Evolutionary conservation across 2,113 vertebrate genomes (phyloP).

Genomic region (Alosa alosa): DNA sequence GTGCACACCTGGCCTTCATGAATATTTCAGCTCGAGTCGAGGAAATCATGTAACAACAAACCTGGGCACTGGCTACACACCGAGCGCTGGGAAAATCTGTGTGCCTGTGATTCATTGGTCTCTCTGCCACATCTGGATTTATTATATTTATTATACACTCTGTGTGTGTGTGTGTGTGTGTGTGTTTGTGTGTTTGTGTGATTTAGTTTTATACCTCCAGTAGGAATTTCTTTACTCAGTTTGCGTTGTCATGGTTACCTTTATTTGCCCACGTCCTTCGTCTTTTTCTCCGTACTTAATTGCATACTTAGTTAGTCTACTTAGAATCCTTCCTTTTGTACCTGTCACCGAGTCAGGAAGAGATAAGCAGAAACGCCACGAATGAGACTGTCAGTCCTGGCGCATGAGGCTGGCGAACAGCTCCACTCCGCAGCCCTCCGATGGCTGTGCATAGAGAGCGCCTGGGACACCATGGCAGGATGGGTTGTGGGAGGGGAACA

Average conservation of each 20-base stretch:
- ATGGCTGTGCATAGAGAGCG: not conserved
- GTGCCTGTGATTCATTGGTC: not conserved
- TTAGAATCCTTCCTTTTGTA: not conserved
- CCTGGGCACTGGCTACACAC: not conserved
- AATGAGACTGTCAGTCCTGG: not conserved
- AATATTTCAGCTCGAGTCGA: constrained; percentile 8
- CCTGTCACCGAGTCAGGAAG: not conserved
- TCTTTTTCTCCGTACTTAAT: not conserved
- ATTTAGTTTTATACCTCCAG: not conserved
- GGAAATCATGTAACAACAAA: constrained; percentile 18
- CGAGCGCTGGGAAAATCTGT: not conserved
- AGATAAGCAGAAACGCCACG: not conserved
- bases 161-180: not conserved
- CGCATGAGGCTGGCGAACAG: not conserved
- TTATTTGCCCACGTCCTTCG: not conserved
- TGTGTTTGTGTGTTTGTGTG: not conserved
- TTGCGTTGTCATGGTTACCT: not conserved
- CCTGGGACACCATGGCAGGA: not conserved
- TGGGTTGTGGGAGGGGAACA: constrained; percentile 44
- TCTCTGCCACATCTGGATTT: not conserved
- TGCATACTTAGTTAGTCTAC: not conserved
- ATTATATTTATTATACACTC: not conserved
- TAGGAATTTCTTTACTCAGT: not conserved
- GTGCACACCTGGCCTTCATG: constrained; percentile 6
- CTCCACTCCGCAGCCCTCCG: constrained; percentile 22